phyloP scores from a whole-genome alignment of 1,140 invertebrate species.

The Orussus abietinus region DNA sequence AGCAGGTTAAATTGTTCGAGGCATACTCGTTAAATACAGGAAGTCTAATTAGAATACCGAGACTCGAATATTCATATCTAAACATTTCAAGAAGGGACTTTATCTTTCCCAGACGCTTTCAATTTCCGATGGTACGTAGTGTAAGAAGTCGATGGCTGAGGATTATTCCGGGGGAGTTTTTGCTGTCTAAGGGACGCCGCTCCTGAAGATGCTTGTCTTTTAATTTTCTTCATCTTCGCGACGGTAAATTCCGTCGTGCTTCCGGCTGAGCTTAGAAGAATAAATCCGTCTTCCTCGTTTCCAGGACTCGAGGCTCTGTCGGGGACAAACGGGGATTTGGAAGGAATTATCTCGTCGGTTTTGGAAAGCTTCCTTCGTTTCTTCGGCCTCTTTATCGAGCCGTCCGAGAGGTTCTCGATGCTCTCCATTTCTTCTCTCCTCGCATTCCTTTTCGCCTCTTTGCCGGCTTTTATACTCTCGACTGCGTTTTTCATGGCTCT shows the following conservation, averaged over 20 bases:
- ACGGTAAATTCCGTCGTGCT: constrained; percentile 30
- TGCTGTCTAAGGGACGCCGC: constrained; percentile 20
- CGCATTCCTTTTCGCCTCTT: constrained; percentile 15
- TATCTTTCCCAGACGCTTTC: constrained; percentile 14
- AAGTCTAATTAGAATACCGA: no score
- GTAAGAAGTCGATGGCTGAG: constrained; percentile 24
- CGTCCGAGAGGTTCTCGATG: constrained; percentile 26
- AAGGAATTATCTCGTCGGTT: constrained; percentile 12
- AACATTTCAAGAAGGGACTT: no score
- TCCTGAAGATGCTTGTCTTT: constrained; percentile 15
- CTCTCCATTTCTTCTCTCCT: constrained; percentile 8
- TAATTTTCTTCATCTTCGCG: constrained; percentile 21
- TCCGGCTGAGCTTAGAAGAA: constrained; percentile 18
- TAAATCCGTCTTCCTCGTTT: constrained; percentile 17
- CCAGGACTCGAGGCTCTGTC: background rate
- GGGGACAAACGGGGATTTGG: constrained; percentile 15
- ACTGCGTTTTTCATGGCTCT: constrained; percentile 1
- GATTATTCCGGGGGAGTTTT: constrained; percentile 28
- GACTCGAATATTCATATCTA: no score
- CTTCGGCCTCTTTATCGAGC: constrained; percentile 10
- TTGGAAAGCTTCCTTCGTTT: constrained; percentile 18
- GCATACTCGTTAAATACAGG: no score
- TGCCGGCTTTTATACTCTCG: constrained; percentile 8
- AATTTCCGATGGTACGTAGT: constrained; percentile 29
- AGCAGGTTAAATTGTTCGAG: no score